Evolutionary conservation across 2,888 invertebrate species (phyloP), one percentile per base, ranked within the genome.

Genomic region (Pterostichus madidus): DNA sequence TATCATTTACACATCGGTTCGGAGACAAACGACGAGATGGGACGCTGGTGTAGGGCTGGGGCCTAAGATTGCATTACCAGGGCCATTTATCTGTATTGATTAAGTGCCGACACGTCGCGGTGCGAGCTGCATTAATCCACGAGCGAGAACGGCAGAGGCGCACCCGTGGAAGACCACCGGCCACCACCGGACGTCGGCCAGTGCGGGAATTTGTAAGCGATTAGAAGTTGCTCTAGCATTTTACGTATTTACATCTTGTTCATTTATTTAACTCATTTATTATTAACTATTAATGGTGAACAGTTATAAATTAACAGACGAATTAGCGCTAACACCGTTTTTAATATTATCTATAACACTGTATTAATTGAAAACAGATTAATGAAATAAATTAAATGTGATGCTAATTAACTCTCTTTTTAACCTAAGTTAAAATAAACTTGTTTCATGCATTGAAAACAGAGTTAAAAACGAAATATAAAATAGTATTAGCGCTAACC

Each of bases 51-150:
- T 24, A 32, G 75, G 52, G 75, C 31, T 52, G 75, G 53, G 52
- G 75, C 39, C 77, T 56, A 24, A 64, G 81, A 81, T 81, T 81
- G 59, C 81, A 81, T 81, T 81, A 81, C 81, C 61, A 61, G 49
- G 31, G 75, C 81, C 81, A 81, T 81, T 81, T 81, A 81, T 81
- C 75, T 81, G 52, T 81, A 81, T 81, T 81, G 81, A 81, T 81
- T 81, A 81, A 81, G 81, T 81, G 81, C 81, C 49, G 81, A 81
- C 81, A 81, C 73, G 61, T 75, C 46, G 59, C 35, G 75, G 75
- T 68, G 64, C 61, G 75, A 81, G 46, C 44, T 10, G 49, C 75
- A 81, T 81, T 81, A 75, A 81, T 81, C 75, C 80, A 73, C 46
- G 44, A 31, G 39, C 44, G 46, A 13, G 52, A 11, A 10, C 52